A percentile compares a stretch with the other conserved stretches of the same genome.
These are phyloP conservation scores for Drosophila arizonae DNA, from an alignment of 1,140 invertebrate species.

Conservation along the genomic window DNA sequence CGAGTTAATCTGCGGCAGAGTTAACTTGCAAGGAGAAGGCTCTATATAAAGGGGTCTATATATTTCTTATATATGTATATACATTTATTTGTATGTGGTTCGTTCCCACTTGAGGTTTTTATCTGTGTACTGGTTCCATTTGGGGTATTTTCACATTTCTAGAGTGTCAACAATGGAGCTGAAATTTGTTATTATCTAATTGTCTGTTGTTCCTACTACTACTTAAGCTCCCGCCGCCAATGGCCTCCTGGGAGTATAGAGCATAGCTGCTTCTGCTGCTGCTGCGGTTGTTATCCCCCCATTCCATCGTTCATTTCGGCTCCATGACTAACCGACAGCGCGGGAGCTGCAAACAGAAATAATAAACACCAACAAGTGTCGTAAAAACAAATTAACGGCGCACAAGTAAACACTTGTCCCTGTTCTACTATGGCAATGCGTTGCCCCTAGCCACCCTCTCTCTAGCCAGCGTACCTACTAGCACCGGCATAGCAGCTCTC, in stretches of 20 bases:
- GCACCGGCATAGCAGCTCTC: neutral
- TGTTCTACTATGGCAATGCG: neutral
- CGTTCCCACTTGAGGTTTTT: constrained; percentile 17
- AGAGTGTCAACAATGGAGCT: constrained; percentile 42
- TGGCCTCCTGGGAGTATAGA: constrained; percentile 15
- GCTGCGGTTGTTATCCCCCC: neutral
- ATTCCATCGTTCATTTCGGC: neutral
- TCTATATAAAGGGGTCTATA: neutral
- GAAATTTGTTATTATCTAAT: constrained; percentile 56
- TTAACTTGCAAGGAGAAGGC: constrained; percentile 22
- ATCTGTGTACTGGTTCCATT: constrained; percentile 25
- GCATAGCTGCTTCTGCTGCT: neutral
- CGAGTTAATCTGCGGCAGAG: constrained; percentile 40
- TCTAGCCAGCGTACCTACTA: neutral
- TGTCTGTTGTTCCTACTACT: constrained; percentile 34
- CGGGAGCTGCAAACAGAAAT: constrained; percentile 58
- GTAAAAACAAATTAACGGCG: constrained; percentile 65
- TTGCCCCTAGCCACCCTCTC: too few species aligned
- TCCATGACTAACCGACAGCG: constrained; percentile 46
- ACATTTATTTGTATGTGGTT: neutral
- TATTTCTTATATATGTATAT: neutral
- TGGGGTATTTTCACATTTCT: constrained; percentile 1
- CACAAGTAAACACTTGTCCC: constrained; percentile 58
- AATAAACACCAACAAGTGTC: constrained; percentile 66
- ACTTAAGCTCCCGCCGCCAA: constrained; percentile 19